Base-by-base conservation (phyloP, 2,888 invertebrate genomes). In the Saturnia pavonia region DNA sequence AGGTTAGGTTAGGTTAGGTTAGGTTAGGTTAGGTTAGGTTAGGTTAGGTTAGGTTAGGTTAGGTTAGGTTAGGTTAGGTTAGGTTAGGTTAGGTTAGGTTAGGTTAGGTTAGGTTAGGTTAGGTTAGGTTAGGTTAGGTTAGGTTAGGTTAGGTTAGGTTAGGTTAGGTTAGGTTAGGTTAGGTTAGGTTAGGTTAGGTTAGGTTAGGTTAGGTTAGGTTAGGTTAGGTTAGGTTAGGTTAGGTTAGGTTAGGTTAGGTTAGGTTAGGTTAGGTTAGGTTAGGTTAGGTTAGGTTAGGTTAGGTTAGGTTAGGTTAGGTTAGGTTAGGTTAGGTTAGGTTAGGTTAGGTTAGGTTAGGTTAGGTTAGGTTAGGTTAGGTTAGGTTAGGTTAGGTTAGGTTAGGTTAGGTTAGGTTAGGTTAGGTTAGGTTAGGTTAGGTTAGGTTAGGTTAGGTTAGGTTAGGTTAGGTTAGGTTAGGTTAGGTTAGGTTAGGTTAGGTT, bases 371-470 rank as follows among this genome's bases (percentile, higher is more conserved):
- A 42, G 42, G 42, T 42, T 42, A 42, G 45, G 45, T 45, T 45
- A 42, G 42, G 42, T 42, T 42, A 70, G 71, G 74, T 72, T 74
- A 74, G 74, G 73, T 73, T 73, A 73, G 74, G 73, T 73, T 73
- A 73, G 72, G 72, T 72, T 74, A 74, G 74, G 74, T 74, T 74
- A 73, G 74, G 74, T 74, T 74, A 73, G 74, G 74, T 73, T 72
- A 72, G 73, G 73, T 74, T 73, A 71, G 73, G 42, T 73, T 73
- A 68, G 71, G 70, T 71, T 70, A 70, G 71, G 71, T 73, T 42
- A 42, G 42, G 42, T 42, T 42, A 42, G 42, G 42, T 42, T 73
- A 72, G 74, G 74, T 71, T 72, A 70, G 71, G 71, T 70, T 70
- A 73, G 73, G 72, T 72, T 72, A 72, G 72, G 72, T 72, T 74